Base-by-base conservation (phyloP, 2,888 invertebrate species). In the Morpho deidamia region DNA sequence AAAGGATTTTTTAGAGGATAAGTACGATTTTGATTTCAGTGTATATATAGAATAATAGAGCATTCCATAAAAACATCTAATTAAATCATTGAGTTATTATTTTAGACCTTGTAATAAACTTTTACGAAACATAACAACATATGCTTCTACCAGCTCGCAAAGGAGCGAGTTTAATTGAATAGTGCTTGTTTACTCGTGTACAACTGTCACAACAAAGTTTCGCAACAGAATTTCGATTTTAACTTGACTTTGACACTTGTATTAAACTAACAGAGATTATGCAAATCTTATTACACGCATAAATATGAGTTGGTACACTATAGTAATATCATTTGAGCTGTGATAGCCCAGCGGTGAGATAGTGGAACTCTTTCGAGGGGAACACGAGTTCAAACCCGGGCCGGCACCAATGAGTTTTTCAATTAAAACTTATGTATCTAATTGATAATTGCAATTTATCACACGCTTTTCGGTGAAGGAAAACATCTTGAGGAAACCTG, bases 241-340 rank as follows among this genome's bases (percentile, higher is more conserved):
- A 55, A 55, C 49, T 55, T 53, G 12, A 37, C 52, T 55, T 45
- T 50, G 46, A 44, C 58, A 43, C 41, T 47, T 42, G 32, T 14
- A 51, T 11, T 39, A 34, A 53, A 40, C 48, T 40, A 9, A 3
- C 9, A 40, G 34, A 40, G 10, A 12, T 40, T 40, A 11, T 33
- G 23, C 23, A 23, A 23, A 23, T 23, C 5, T 23, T 23, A 23
- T 23, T 23, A 23, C 23, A 23, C 23, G 3, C 0, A 23, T 5
- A 23, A 23, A 23, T 23, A 23, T 23, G 23, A 23, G 5, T 23
- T 23, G 5, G 23, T 23, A 23, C 5, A 23, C 23, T 23, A 23
- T 5, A 5, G 23, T 5, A 23, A 23, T 23, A 23, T 23, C 23
- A 5, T 23, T 23, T 23, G n/a, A n/a, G n/a, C n/a, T n/a, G n/a